phyloP scores from a whole-genome alignment of 2,888 invertebrate species.

The Athalia rosae region DNA sequence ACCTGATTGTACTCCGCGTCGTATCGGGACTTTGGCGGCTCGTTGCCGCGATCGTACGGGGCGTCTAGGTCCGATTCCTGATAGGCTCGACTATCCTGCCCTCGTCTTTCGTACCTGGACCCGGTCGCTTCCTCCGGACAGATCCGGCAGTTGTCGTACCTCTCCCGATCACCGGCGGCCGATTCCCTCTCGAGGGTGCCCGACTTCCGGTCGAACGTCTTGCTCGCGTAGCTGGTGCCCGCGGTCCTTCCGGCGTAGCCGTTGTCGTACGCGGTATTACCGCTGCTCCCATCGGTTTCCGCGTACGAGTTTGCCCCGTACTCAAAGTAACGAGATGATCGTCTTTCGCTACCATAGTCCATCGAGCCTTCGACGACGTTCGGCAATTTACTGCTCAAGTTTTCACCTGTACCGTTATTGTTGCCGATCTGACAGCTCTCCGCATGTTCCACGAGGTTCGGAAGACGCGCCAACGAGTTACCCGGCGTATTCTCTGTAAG shows the following conservation, averaged over 20 bases:
- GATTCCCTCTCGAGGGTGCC: conserved; percentile 47
- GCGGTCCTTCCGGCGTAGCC: conserved; percentile 40
- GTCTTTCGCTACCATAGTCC: conserved; percentile 73
- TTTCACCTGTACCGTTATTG: conserved; percentile 62
- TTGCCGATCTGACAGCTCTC: conserved; percentile 59
- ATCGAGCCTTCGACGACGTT: conserved; percentile 73
- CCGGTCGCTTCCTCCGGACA: conserved; percentile 65
- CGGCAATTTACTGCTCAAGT: conserved; percentile 72
- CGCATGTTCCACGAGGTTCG: conserved; percentile 71
- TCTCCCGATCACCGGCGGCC: conserved; percentile 55
- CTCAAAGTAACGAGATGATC: conserved; percentile 72
- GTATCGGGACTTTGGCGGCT: conserved; percentile 60
- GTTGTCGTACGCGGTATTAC: conserved; percentile 47
- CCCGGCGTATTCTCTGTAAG: conserved; percentile 72
- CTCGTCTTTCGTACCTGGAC: conserved; percentile 63
- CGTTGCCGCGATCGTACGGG: conserved; percentile 60
- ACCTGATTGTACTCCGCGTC: conserved; percentile 56
- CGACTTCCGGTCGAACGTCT: conserved; percentile 64
- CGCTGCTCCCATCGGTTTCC: conserved; percentile 47
- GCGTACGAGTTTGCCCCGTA: conserved; percentile 59
- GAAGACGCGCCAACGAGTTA: conserved; percentile 68
- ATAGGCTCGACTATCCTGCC: conserved; percentile 63
- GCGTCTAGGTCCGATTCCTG: conserved; percentile 70
- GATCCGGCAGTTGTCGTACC: conserved; percentile 65
- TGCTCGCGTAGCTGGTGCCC: conserved; percentile 42